phyloP scores from a whole-genome alignment of 1,140 invertebrate species.

The Geopemphigus sp. region DNA sequence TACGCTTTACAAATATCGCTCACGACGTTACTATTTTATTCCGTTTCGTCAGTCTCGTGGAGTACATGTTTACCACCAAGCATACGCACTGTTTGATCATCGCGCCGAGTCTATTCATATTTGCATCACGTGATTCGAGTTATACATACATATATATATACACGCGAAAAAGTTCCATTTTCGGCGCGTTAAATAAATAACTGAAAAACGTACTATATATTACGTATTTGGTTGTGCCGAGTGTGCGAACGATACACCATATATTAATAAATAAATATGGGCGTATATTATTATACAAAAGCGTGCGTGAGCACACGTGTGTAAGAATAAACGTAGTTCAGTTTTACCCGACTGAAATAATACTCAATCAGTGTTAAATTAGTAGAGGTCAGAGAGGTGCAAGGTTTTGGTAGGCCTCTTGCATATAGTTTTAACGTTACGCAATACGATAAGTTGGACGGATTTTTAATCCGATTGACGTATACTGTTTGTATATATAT shows the following conservation, averaged over 20 bases:
- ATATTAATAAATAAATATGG: background rate
- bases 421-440: conserved; percentile 30
- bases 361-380: background rate
- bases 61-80: too few relatives aligned
- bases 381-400: background rate
- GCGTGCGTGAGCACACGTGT: background rate
- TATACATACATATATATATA: too few relatives aligned
- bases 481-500: background rate
- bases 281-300: background rate
- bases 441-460: conserved; percentile 36
- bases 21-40: background rate
- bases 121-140: background rate
- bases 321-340: background rate
- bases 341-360: conserved; percentile 40
- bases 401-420: conserved; percentile 5
- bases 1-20: background rate
- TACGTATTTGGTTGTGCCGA: too few relatives aligned
- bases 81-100: too few relatives aligned
- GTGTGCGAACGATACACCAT: background rate
- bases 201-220: background rate
- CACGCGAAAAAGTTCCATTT: background rate
- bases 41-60: background rate
- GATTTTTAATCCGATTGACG: conserved; percentile 42
- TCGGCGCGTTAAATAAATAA: background rate
- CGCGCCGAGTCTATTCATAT: too few relatives aligned